These are phyloP conservation scores for Acestrorhynchus altus DNA, from an alignment of 2,797 vertebrate species.

Conservation along the genomic window DNA sequence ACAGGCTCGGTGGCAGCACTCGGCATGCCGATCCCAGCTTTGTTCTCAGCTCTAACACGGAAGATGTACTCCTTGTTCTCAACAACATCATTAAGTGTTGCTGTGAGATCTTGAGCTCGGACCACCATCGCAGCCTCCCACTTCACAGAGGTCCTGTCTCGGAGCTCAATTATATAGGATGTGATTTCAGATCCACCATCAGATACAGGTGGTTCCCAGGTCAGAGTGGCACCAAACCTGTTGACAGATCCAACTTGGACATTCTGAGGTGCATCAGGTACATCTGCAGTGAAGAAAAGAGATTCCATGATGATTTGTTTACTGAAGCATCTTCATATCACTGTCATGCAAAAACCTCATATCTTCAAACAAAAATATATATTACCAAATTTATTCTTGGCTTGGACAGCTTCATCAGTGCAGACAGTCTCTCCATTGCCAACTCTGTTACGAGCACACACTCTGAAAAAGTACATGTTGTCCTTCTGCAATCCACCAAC, in stretches of 20 bases:
- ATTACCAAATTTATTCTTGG: conserved; percentile 96
- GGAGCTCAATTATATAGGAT: conserved; percentile 91
- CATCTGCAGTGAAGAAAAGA: conserved; percentile 77
- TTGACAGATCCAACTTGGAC: conserved; percentile 87
- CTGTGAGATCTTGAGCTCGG: conserved; percentile 81
- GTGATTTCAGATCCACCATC: conserved; percentile 94
- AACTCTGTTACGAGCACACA: conserved; percentile 93
- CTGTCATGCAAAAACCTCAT: neutral
- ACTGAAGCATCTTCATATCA: neutral
- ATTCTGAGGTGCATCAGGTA: conserved; percentile 94
- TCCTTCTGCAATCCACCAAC: conserved; percentile 93
- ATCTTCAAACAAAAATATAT: neutral
- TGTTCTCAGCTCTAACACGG: conserved; percentile 94
- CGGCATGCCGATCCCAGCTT: conserved; percentile 92
- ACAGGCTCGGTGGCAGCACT: conserved; percentile 91
- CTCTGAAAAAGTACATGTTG: conserved; percentile 92
- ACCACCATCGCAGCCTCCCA: conserved; percentile 91
- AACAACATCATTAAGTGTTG: conserved; percentile 90
- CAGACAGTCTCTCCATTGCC: conserved; percentile 88
- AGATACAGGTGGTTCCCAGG: conserved; percentile 90
- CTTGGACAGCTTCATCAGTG: conserved; percentile 91
- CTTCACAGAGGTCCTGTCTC: conserved; percentile 92
- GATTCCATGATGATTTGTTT: neutral
- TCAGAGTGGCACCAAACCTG: conserved; percentile 88
- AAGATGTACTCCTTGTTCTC: conserved; percentile 99